phyloP scores from a whole-genome alignment of 92 coral and sea anemone genomes.

The Epizoanthus ramosus region DNA sequence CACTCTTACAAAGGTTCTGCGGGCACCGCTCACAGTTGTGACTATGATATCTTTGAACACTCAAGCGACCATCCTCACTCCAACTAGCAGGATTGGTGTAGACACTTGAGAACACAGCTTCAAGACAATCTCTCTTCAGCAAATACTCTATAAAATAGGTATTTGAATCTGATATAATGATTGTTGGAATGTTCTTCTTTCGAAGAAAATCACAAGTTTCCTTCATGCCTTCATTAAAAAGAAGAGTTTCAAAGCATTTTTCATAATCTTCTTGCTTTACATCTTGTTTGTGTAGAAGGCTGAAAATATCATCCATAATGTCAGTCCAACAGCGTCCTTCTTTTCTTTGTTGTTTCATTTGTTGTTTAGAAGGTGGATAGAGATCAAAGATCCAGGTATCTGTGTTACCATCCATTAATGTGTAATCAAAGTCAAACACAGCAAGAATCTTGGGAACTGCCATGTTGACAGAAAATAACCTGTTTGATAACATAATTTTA shows the following conservation, averaged over 20 bases:
- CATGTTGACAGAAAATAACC: conserved; percentile 24
- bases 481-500: background rate
- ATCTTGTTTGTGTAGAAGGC: conserved; percentile 62
- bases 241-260: conserved; percentile 79
- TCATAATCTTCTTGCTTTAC: conserved; percentile 65
- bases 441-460: conserved; percentile 55
- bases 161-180: conserved; percentile 94
- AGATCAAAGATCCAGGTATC: conserved; percentile 96
- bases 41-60: conserved; percentile 67
- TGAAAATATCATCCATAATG: conserved; percentile 80
- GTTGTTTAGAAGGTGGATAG: conserved; percentile 52
- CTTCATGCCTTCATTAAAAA: conserved; percentile 91
- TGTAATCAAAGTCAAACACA: conserved; percentile 96
- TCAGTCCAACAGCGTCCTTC: conserved; percentile 92
- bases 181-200: conserved; percentile 54
- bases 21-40: conserved; percentile 79
- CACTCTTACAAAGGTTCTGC: conserved; percentile 83
- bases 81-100: conserved; percentile 92
- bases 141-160: conserved; percentile 86
- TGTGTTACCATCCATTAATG: conserved; percentile 93
- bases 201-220: conserved; percentile 72
- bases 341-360: conserved; percentile 54
- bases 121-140: conserved; percentile 63
- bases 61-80: conserved; percentile 70
- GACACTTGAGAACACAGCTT: conserved; percentile 56